phyloP scores from a whole-genome alignment of 2,888 invertebrate genomes.

The Papilio gigon region DNA sequence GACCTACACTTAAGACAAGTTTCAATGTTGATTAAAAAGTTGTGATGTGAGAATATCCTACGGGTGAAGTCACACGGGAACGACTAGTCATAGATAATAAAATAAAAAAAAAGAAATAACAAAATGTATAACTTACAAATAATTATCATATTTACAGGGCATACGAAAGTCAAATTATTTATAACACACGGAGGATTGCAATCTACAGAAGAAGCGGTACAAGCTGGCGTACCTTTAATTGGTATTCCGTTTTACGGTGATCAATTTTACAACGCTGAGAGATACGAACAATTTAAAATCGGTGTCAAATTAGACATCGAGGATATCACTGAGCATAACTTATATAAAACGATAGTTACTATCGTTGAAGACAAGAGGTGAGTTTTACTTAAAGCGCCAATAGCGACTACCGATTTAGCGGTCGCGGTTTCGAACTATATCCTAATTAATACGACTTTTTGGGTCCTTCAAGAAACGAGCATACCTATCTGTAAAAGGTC shows the following conservation, averaged over 20 bases:
- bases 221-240: constrained; percentile 63
- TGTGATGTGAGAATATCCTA: no score
- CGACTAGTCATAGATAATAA: no score
- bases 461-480: no score
- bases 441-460: no score
- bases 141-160: constrained; percentile 52
- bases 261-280: constrained; percentile 64
- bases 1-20: no score
- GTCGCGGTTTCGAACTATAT: no score
- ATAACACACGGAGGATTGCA: constrained; percentile 73
- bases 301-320: constrained; percentile 57
- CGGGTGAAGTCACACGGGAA: no score
- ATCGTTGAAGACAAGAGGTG: constrained; percentile 52
- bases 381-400: constrained; percentile 23
- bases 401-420: no score
- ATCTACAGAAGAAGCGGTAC: constrained; percentile 70
- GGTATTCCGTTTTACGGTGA: constrained; percentile 69
- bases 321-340: constrained; percentile 50
- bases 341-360: constrained; percentile 50
- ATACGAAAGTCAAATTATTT: constrained; percentile 69
- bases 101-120: neutral
- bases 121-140: constrained; percentile 49
- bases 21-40: no score
- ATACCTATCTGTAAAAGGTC: no score
- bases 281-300: constrained; percentile 54